These are phyloP conservation scores for Heliconius cydno DNA, from an alignment of 2,888 invertebrate genomes.

Conservation along the genomic window DNA sequence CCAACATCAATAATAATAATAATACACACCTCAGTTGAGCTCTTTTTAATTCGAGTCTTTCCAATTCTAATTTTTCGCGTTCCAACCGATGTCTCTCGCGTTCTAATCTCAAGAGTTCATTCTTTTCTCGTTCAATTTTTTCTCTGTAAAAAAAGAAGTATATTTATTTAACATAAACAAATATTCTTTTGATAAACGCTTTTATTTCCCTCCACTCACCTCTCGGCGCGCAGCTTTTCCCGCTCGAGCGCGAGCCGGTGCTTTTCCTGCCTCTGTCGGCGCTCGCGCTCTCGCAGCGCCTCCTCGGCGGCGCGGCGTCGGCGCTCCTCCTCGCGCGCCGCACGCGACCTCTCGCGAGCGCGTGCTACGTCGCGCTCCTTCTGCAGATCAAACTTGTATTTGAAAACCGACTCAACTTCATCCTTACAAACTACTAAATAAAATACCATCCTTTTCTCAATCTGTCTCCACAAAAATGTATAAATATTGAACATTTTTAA, in stretches of 20 bases:
- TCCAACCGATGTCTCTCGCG: conserved; percentile 92
- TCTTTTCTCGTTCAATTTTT: conserved; percentile 93
- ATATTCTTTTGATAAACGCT: neutral
- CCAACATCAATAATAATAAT: neutral
- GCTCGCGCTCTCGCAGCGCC: conserved; percentile 90
- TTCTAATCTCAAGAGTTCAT: conserved; percentile 91
- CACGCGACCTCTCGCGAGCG: conserved; percentile 89
- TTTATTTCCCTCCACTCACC: conserved; percentile 55
- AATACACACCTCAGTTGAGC: conserved; percentile 86
- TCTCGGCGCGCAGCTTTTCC: conserved; percentile 91
- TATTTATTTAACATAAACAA: neutral
- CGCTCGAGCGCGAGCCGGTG: conserved; percentile 91
- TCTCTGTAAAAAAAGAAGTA: conserved; percentile 78
- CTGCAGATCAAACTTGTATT: conserved; percentile 60
- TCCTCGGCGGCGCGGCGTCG: conserved; percentile 90
- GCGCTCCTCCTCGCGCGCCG: conserved; percentile 91
- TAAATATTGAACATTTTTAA: no score
- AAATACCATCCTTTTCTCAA: neutral
- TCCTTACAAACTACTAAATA: neutral
- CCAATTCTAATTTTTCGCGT: conserved; percentile 89
- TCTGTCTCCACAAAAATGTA: neutral
- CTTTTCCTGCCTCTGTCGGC: conserved; percentile 93
- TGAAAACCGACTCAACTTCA: neutral
- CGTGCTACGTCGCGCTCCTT: conserved; percentile 89
- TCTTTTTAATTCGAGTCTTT: conserved; percentile 92